These are phyloP conservation scores for Riptortus pedestris DNA, from an alignment of 1,140 invertebrate genomes.

Conservation along the genomic window DNA sequence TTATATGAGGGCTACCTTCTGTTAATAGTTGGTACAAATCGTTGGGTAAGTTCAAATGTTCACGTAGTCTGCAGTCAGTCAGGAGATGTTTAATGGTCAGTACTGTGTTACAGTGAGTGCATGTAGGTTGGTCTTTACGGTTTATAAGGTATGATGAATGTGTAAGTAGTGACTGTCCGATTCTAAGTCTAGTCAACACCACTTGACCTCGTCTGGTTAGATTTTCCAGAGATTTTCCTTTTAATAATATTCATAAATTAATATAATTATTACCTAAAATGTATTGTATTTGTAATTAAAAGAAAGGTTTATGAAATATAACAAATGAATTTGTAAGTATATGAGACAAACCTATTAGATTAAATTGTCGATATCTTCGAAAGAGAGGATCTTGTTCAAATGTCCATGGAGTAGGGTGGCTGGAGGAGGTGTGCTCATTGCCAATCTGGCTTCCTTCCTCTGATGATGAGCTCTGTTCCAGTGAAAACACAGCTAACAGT, in stretches of 20 bases:
- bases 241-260: not conserved
- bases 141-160: no score
- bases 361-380: conserved; percentile 51
- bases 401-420: conserved; percentile 30
- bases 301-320: not conserved
- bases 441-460: conserved; percentile 35
- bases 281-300: not conserved
- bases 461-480: conserved; percentile 16
- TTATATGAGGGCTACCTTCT: no score
- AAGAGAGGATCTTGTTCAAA: conserved; percentile 36
- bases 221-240: not conserved
- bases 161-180: not conserved
- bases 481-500: conserved; percentile 19
- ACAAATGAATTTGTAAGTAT: not conserved
- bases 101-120: no score
- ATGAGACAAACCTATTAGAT: conserved; percentile 44
- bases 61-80: no score
- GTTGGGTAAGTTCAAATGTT: no score
- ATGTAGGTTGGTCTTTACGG: no score
- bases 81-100: no score
- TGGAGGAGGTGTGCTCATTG: conserved; percentile 28
- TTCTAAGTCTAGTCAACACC: not conserved
- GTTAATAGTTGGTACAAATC: no score
- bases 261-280: not conserved
- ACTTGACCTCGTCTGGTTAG: not conserved